These are phyloP conservation scores for Strigops habroptila DNA, from an alignment of 2,113 vertebrate species.

Conservation along the genomic window DNA sequence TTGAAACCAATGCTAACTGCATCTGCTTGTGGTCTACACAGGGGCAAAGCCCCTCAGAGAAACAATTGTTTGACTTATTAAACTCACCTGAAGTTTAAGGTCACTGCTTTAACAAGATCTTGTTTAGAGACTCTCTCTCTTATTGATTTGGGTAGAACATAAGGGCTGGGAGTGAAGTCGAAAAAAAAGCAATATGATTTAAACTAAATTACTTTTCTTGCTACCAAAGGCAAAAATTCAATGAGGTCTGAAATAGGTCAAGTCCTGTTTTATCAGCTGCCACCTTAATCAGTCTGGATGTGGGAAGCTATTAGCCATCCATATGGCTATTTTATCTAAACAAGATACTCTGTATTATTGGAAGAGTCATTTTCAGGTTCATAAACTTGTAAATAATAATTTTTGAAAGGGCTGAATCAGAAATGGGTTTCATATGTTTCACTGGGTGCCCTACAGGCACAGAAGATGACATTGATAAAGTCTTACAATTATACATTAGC, in stretches of 20 bases:
- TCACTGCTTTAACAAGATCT: background rate
- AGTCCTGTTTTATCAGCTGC: background rate
- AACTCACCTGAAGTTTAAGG: background rate
- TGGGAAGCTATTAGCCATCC: background rate
- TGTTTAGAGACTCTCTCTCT: background rate
- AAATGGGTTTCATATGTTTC: background rate
- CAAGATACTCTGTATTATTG: background rate
- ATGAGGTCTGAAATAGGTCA: background rate
- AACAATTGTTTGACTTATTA: background rate
- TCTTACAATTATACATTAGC: background rate
- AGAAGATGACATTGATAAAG: background rate
- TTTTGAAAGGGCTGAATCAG: background rate
- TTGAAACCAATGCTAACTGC: background rate
- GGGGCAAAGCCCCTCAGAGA: background rate
- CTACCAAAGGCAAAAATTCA: background rate
- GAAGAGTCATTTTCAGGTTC: background rate
- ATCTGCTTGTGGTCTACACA: background rate
- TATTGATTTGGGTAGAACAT: background rate
- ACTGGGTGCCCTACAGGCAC: background rate
- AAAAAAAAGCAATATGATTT: background rate
- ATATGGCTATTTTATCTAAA: background rate
- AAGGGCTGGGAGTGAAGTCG: background rate
- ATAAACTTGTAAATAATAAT: background rate
- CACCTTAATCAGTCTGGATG: background rate
- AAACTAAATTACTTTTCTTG: background rate